Evolutionary conservation across 2,888 invertebrate genomes (phyloP).

Genomic region (Drosophila quinaria): DNA sequence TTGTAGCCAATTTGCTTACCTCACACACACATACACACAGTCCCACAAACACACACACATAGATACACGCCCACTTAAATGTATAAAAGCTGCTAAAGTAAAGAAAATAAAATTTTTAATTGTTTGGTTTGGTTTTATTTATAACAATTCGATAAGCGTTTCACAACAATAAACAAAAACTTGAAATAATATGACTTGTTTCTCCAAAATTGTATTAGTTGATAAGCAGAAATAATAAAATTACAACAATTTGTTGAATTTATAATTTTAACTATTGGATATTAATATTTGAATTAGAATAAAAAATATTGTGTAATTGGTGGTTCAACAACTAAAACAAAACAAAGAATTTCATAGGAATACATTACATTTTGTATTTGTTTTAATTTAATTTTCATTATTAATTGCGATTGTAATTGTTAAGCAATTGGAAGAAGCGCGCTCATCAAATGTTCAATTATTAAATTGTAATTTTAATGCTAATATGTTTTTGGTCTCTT

Average conservation of each 20-base stretch:
- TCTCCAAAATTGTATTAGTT: slow-evolving; percentile 56
- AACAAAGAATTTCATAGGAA: slow-evolving; percentile 4
- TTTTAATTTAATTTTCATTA: slow-evolving; percentile 25
- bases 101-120: slow-evolving; percentile 27
- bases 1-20: slow-evolving; percentile 51
- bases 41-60: slow-evolving; percentile 28
- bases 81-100: slow-evolving; percentile 61
- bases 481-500: slow-evolving; percentile 44
- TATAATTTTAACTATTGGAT: slow-evolving; percentile 57
- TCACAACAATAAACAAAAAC: slow-evolving; percentile 36
- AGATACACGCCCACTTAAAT: slow-evolving; percentile 51
- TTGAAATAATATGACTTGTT: slow-evolving; percentile 16
- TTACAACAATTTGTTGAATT: slow-evolving; percentile 27
- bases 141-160: slow-evolving; percentile 51
- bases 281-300: slow-evolving; percentile 16
- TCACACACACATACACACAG: slow-evolving; percentile 33
- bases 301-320: slow-evolving; percentile 29
- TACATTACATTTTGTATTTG: slow-evolving; percentile 5
- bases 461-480: slow-evolving; percentile 25
- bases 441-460: slow-evolving; percentile 26
- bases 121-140: slow-evolving; percentile 68
- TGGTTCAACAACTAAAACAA: slow-evolving; percentile 6
- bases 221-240: slow-evolving; percentile 37
- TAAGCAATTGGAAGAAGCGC: slow-evolving; percentile 35
- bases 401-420: slow-evolving; percentile 32